These are phyloP conservation scores for Zygaena filipendulae DNA, from an alignment of 2,888 invertebrate species.

Conservation along the genomic window DNA sequence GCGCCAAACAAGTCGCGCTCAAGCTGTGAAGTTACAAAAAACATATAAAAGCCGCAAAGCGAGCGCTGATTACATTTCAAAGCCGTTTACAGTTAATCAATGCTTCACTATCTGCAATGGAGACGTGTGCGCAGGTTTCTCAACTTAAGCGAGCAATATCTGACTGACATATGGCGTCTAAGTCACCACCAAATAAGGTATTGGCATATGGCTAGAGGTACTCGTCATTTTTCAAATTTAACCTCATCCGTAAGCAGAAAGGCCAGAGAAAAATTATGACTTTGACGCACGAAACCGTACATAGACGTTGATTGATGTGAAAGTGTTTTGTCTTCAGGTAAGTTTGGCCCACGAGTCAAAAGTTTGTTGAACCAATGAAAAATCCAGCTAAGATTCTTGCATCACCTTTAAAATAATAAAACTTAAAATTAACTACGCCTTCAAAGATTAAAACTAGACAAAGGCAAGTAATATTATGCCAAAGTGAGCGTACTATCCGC, in stretches of 20 bases:
- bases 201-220: slow-evolving; percentile 42
- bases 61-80: slow-evolving; percentile 39
- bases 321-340: no score
- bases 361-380: no score
- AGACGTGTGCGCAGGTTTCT: slow-evolving; percentile 13
- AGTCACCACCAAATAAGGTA: slow-evolving; percentile 45
- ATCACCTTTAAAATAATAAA: slow-evolving; percentile 19
- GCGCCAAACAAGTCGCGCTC: slow-evolving; percentile 17
- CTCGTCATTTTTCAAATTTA: no score
- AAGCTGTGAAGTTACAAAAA: slow-evolving; percentile 20
- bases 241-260: no score
- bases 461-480: slow-evolving; percentile 23
- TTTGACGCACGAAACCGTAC: no score
- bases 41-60: slow-evolving; percentile 24
- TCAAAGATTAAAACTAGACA: slow-evolving; percentile 24
- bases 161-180: slow-evolving; percentile 55
- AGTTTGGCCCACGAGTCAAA: no score
- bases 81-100: slow-evolving; percentile 49
- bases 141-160: no score
- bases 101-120: slow-evolving; percentile 18
- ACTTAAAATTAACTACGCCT: slow-evolving; percentile 24
- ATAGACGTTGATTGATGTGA: no score
- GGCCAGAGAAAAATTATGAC: no score
- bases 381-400: no score
- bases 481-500: no score